These are phyloP conservation scores for Acrobasis suavella DNA, from an alignment of 2,888 invertebrate genomes.

Conservation along the genomic window DNA sequence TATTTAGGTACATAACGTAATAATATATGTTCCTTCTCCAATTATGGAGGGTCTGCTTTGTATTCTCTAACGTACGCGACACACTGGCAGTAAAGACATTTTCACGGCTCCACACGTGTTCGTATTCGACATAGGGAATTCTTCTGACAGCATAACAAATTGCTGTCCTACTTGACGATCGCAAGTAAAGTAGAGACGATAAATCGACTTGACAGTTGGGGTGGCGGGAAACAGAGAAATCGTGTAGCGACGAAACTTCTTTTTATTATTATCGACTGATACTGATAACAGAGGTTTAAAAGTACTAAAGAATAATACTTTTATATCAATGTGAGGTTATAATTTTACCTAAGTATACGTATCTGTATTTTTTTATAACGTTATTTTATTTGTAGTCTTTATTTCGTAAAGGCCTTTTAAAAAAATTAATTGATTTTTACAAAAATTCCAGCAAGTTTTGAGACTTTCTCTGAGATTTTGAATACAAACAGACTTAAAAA, in stretches of 20 bases:
- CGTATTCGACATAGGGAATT: slow-evolving; percentile 24
- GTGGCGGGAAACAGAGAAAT: not conserved
- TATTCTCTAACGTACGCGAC: slow-evolving; percentile 27
- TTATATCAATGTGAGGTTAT: too few relatives aligned
- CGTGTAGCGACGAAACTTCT: not conserved
- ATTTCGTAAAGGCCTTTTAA: too few relatives aligned
- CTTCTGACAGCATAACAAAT: slow-evolving; percentile 23
- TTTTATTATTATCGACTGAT: not conserved
- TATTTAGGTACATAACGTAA: not conserved
- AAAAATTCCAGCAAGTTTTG: too few relatives aligned
- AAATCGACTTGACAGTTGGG: slow-evolving; percentile 14
- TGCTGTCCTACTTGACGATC: slow-evolving; percentile 22
- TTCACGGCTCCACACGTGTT: slow-evolving; percentile 20
- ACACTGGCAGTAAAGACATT: slow-evolving; percentile 26
- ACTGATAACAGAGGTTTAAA: not conserved
- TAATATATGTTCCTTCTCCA: not conserved
- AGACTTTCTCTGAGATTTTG: too few relatives aligned
- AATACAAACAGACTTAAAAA: too few relatives aligned
- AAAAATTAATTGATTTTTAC: too few relatives aligned
- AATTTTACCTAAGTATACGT: too few relatives aligned
- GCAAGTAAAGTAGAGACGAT: slow-evolving; percentile 10
- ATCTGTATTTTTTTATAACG: too few relatives aligned
- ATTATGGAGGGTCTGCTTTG: slow-evolving; percentile 22
- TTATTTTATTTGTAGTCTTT: too few relatives aligned
- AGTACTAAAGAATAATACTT: too few relatives aligned